Evolutionary conservation across 2,113 vertebrate genomes (phyloP), one percentile per base, ranked within the genome.

Genomic region (Urocynchramus pylzowi): DNA sequence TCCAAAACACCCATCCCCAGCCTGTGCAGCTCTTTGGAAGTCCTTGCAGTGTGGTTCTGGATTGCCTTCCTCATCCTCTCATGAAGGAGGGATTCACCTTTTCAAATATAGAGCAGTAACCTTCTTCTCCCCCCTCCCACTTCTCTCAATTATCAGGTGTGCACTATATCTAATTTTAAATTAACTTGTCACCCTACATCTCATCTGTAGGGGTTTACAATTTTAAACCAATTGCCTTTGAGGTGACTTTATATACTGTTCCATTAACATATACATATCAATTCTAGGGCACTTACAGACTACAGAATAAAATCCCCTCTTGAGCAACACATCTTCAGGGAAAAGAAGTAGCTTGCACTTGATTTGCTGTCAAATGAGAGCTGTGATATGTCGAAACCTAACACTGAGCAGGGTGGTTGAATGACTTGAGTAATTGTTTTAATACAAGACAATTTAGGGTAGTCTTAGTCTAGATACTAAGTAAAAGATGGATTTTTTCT

Each of bases 51-150:
- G 24, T 44, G 49, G 31, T 68, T 90, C 76, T 94, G 73, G 45
- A 84, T 89, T 96, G 83, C 69, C 28, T 89, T 60, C 49, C 13
- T 60, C 63, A 59, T 94, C 20, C 39, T 71, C 60, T 75, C 37
- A 35, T 93, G 88, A 96, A 96, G 96, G 95, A 96, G 90, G 93
- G 92, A 93, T 96, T 97, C 96, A 96, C 96, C 95, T 96, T 96
- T 97, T 94, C 92, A 90, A 92, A 97, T 97, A 89, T 84, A 93
- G 96, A 96, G 54, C 96, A 95, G 20, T 97, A 95, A 95, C 87
- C 78, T 95, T 63, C 79, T 78, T 92, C 92, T 92, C 68, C 87
- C 67, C 90, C 91, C 80, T 97, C 56, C 77, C 16, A 27, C 83
- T 78, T 93, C 68, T 67, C 84, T 96, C 95, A 97, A 90, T 97